Percentiles rank a stretch among this genome's conserved stretches.
phyloP scores from a whole-genome alignment of 2,113 vertebrate genomes.

The Jaculus jaculus region DNA sequence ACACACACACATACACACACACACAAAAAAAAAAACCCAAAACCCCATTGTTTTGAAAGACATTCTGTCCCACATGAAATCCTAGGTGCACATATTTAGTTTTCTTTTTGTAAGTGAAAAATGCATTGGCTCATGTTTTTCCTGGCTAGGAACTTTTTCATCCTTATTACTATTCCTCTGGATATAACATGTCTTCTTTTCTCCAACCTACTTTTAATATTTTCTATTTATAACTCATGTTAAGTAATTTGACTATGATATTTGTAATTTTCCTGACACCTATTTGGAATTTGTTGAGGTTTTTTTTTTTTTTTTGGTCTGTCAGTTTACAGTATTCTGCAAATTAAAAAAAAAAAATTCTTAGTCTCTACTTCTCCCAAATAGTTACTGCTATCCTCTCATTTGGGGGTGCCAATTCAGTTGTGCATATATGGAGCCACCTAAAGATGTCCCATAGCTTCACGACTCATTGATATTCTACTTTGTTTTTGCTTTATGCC shows the following conservation, averaged over 20 bases:
- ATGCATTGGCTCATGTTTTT: not conserved
- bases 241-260: not conserved
- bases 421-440: not conserved
- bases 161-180: not conserved
- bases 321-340: not conserved
- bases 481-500: not conserved
- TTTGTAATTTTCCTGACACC: not conserved
- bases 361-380: not conserved
- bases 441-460: not conserved
- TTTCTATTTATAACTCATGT: not conserved
- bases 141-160: not conserved
- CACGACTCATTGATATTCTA: not conserved
- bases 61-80: not conserved
- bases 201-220: not conserved
- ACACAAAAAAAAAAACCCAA: too few species aligned
- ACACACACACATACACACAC: too few species aligned
- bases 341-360: not conserved
- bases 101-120: not conserved
- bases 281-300: not conserved
- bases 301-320: not conserved
- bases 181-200: not conserved
- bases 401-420: not conserved
- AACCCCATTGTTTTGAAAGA: not conserved
- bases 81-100: not conserved
- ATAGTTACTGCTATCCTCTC: not conserved